Percentiles rank a stretch among this genome's conserved stretches.
phyloP scores from a whole-genome alignment of 2,888 invertebrate species.

The Meghimatium bilineatum region DNA sequence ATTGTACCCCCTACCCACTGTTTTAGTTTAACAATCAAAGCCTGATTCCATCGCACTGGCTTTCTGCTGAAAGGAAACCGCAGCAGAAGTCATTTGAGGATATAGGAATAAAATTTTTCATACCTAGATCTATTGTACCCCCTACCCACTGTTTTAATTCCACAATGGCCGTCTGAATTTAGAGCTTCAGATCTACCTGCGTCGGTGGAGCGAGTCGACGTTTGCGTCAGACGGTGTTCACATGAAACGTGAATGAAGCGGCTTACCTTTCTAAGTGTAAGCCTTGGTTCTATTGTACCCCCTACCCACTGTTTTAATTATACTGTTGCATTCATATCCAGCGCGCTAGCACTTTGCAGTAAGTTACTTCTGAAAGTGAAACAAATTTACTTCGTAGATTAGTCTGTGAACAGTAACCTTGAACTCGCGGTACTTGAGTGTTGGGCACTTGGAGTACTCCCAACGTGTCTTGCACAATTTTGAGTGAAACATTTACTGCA shows the following conservation, averaged over 20 bases:
- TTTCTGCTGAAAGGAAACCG: too few relatives aligned
- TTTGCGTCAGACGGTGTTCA: not conserved
- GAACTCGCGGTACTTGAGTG: too few relatives aligned
- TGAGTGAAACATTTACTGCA: too few relatives aligned
- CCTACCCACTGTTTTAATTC: too few relatives aligned
- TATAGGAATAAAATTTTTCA: too few relatives aligned
- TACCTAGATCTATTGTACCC: too few relatives aligned
- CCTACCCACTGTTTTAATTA: constrained; percentile 20
- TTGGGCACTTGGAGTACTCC: too few relatives aligned
- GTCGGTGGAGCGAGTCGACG: not conserved
- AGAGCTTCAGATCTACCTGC: not conserved
- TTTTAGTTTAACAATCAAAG: constrained; percentile 3
- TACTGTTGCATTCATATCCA: not conserved
- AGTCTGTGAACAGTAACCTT: too few relatives aligned
- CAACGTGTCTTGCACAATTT: too few relatives aligned
- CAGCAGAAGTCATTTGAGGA: too few relatives aligned
- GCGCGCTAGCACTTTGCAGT: not conserved
- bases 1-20: constrained; percentile 31
- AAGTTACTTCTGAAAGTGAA: not conserved
- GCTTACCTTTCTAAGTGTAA: not conserved
- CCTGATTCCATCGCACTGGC: not conserved
- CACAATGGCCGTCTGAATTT: too few relatives aligned
- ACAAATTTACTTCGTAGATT: too few relatives aligned
- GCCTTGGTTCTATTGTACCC: constrained; percentile 16
- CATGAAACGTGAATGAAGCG: not conserved